Base-by-base conservation (phyloP, 2,113 vertebrate species). In the Hylia prasina region DNA sequence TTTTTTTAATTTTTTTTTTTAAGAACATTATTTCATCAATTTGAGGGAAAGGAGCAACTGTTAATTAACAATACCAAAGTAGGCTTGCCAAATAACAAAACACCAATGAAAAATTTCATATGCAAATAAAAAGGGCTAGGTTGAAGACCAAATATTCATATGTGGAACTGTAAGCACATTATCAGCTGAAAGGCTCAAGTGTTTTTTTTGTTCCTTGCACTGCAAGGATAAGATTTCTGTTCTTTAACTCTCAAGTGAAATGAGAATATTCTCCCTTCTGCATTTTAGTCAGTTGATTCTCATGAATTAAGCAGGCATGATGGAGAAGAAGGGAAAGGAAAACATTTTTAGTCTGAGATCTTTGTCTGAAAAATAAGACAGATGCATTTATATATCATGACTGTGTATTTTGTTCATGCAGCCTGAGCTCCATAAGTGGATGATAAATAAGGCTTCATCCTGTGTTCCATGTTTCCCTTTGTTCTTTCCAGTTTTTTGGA, bases 401-500 rank as follows among this genome's bases (percentile, higher is more conserved):
- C 51, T 45, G 2, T 69, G 6, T 75, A 45, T 85, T 85, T 60
- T 76, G n/a, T 93, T 87, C 89, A 73, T 69, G 60, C 82, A 96
- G 56, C 48, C 82, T 71, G 81, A 92, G 82, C 53, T 87, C 60
- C 4, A 0, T 68, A 70, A 84, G 37, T 66, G 50, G 57, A 42
- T 79, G n/a, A 51, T 82, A 91, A 87, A 72, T 80, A 50, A 47
- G 20, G 35, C 77, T 88, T 82, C 48, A 56, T 91, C 84, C 82
- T 65, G 86, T 94, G 44, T 91, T 95, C 56, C 48, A 10, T 87
- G 80, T 89, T 96, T 82, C 28, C 63, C 76, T 94, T 95, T 96
- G 88, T 95, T 95, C 90, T 94, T 91, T 84, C 90, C 57, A 89
- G 48, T 89, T 89, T 89, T 96, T 91, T 82, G 40, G 50, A 94